Evolutionary conservation across 2,888 invertebrate genomes (phyloP).

Genomic region (Apantesis nais): DNA sequence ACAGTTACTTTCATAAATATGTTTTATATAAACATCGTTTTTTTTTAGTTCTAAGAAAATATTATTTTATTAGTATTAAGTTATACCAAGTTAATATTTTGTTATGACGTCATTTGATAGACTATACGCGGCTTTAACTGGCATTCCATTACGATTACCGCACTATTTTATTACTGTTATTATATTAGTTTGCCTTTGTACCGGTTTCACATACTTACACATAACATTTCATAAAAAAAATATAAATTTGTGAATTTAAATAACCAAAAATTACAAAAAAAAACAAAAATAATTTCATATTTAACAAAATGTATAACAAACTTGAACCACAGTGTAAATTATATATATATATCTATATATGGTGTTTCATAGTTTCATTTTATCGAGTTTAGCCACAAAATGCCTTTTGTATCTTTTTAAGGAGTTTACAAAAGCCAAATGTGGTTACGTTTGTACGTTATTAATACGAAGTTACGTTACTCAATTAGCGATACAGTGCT

Average conservation of each 20-base stretch:
- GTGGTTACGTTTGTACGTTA: background rate
- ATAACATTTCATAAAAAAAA: no score
- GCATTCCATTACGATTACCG: no score
- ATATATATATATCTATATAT: background rate
- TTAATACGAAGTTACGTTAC: no score
- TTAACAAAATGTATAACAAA: background rate
- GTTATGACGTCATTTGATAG: conserved; percentile 4
- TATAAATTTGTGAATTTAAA: no score
- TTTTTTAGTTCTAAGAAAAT: background rate
- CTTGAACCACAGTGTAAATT: background rate
- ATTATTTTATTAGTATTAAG: background rate
- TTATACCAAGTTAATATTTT: background rate
- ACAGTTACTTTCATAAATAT: background rate
- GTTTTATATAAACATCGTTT: background rate
- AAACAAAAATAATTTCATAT: no score
- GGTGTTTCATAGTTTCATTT: background rate
- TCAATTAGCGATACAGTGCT: background rate
- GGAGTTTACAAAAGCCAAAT: no score
- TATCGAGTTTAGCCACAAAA: background rate
- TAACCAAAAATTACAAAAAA: background rate
- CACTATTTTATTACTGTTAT: no score
- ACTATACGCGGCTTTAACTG: background rate
- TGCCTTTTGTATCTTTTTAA: background rate
- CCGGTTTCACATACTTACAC: no score
- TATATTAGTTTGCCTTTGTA: no score